Base-by-base conservation (phyloP, 2,113 vertebrate species). In the Phyllopteryx taeniolatus region DNA sequence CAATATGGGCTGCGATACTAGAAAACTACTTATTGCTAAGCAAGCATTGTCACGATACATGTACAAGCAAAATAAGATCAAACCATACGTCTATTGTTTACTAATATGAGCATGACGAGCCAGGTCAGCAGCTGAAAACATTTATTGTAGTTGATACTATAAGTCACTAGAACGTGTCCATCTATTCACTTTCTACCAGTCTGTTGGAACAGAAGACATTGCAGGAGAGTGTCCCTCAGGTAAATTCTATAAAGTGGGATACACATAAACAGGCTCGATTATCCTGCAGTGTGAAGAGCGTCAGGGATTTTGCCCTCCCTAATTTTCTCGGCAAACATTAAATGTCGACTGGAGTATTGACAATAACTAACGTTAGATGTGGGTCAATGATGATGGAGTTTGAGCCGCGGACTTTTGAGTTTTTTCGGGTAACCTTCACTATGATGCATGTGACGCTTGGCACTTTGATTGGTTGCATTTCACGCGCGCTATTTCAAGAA, bases 1-100 rank as follows among this genome's bases (percentile, higher is more conserved):
- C 83, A 79, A 75, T 72, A 77, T 77, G 67, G 68, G 62, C 70
- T 56, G 5, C 57, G 67, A 8, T 43, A 2, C 1, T 46, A 14
- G 62, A 51, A 57, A 49, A 68, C 47, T 35, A 14, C 14, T 31
- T 61, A 61, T 61, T 61, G 31, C 6, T 17, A 3, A 31, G 27
- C 27, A 59, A 2, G 27, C n/a, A 17, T 61, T 14, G 35, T 35
- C 31, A 19, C 56, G 4, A 27, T 59, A 13, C 59, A 19, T 59
- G 22, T 14, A 31, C 56, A 59, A 13, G 22, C 10, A 54, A 59
- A 57, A 33, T 12, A 35, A 60, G 22, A 3, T 53, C 56, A 27
- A 57, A 57, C n/a, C 20, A 54, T n/a, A 54, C 9, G 9, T 19
- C 2, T 11, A 22, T 27, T 57, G 54, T 57, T n/a, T 57, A 22